phyloP scores from a whole-genome alignment of 2,888 invertebrate species.

The Helleia helle region DNA sequence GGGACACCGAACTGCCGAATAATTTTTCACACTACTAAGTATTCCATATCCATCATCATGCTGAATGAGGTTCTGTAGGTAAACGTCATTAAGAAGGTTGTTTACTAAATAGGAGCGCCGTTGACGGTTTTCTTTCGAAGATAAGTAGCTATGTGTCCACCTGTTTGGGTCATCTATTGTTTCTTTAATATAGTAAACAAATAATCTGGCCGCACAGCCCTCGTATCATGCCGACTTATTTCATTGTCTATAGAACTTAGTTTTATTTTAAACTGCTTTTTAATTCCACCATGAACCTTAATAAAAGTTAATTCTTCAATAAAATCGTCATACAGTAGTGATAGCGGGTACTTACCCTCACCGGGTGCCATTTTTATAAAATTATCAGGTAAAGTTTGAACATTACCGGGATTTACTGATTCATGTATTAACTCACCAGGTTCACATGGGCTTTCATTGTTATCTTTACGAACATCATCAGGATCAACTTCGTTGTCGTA shows the following conservation, averaged over 20 bases:
- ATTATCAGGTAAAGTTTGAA: background rate
- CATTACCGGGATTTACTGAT: background rate
- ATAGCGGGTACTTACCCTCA: slow-evolving; percentile 6
- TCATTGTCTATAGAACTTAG: slow-evolving; percentile 15
- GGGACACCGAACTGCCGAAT: slow-evolving; percentile 19
- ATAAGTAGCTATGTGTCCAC: slow-evolving; percentile 16
- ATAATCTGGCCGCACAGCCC: slow-evolving; percentile 22
- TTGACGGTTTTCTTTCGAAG: slow-evolving; percentile 21
- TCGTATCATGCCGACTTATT: slow-evolving; percentile 19
- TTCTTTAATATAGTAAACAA: slow-evolving; percentile 10
- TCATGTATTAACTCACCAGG: background rate
- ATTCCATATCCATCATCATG: slow-evolving; percentile 14
- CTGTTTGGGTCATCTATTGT: slow-evolving; percentile 6
- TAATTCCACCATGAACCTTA: slow-evolving; percentile 17
- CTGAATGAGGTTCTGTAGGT: slow-evolving; percentile 14
- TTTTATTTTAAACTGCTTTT: slow-evolving; percentile 18
- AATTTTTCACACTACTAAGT: slow-evolving; percentile 19
- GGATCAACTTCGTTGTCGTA: too few species aligned
- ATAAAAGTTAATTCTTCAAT: slow-evolving; percentile 20
- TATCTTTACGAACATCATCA: too few species aligned
- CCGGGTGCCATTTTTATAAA: slow-evolving; percentile 1
- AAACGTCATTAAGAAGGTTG: slow-evolving; percentile 17
- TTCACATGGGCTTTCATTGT: too few species aligned
- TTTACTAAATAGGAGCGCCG: slow-evolving; percentile 16
- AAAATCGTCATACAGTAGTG: slow-evolving; percentile 16